Conservation (phyloP, 1,140 invertebrate genomes). For the Drosophila neocordata region DNA sequence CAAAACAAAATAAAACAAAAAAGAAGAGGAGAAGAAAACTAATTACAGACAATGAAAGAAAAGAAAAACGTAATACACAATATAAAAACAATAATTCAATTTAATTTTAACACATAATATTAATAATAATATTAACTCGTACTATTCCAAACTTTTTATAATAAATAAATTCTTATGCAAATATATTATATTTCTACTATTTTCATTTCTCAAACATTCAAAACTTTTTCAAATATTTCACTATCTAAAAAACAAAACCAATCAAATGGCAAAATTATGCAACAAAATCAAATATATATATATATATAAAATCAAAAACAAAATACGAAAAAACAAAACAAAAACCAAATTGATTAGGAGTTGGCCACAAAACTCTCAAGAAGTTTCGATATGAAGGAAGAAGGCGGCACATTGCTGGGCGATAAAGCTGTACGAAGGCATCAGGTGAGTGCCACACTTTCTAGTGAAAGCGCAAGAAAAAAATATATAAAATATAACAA, state of each 20-base stretch:
- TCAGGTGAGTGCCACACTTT: constrained; percentile 79
- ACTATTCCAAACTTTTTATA: constrained; percentile 40
- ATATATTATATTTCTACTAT: constrained; percentile 66
- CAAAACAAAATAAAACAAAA: constrained; percentile 23
- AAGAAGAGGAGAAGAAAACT: too few species aligned
- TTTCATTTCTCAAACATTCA: constrained; percentile 69
- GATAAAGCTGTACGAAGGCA: constrained; percentile 85
- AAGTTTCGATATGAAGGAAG: constrained; percentile 94
- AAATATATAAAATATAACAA: constrained; percentile 31
- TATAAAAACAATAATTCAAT: constrained; percentile 48
- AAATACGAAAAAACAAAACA: constrained; percentile 28
- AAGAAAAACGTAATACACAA: too few species aligned
- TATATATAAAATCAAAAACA: neutral
- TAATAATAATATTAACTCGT: neutral
- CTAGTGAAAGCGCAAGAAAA: constrained; percentile 52
- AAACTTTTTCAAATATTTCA: constrained; percentile 46
- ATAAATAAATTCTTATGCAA: constrained; percentile 74
- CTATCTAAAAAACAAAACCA: constrained; percentile 45
- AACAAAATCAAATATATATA: constrained; percentile 22
- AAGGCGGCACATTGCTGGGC: constrained; percentile 88
- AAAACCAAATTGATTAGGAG: constrained; percentile 85
- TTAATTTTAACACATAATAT: constrained; percentile 42
- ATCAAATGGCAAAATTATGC: constrained; percentile 52
- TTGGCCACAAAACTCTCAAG: constrained; percentile 91
- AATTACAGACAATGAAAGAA: too few species aligned